Base-by-base conservation (phyloP, 92 coral and sea anemone species). In the Parazoanthus darwini region DNA sequence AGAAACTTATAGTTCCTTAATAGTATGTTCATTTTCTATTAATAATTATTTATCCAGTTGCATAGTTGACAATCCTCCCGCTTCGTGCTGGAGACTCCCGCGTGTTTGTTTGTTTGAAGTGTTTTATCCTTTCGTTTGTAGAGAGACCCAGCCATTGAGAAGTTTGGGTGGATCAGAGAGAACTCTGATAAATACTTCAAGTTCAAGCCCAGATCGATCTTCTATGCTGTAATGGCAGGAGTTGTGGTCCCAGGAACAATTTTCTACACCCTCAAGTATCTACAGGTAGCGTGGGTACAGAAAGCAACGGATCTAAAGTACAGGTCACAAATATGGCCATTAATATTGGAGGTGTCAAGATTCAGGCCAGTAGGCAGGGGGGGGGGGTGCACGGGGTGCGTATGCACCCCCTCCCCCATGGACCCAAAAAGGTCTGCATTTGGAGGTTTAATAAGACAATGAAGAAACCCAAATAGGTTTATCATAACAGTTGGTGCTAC, bases 131-230 rank as follows among this genome's bases (percentile, higher is more conserved):
- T 81, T 81, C 8, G 1, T 39, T 68, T 88, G 20, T 86, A 95
- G 98, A 93, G 89, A 65, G 98, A 95, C 81, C 98, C 98, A 82
- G 96, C 96, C 11, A 95, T 95, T 81, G 98, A 95, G 77, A 85
- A 91, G 71, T 95, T 91, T 91, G 98, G 98, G 3, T 95, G 98
- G 98, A 95, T 95, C 10, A 86, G 98, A 58, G 98, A 95, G 84
- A 95, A 95, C 44, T 85, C 94, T 73, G 98, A 95, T 79, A 58
- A 26, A 36, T 95, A 83, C 82, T 95, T 95, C 78, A 95, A 89
- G 89, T 95, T 94, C 90, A 92, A 90, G 88, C 98, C 98, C 26
- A 90, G 98, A 59, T 86, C 88, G 58, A 89, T 95, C 54, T 92
- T 94, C 82, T 93, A 92, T 79, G 85, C 92, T 2, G 91, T 91